Base-by-base conservation (phyloP, 2,888 invertebrate species). In the Trichopria drosophilae region DNA sequence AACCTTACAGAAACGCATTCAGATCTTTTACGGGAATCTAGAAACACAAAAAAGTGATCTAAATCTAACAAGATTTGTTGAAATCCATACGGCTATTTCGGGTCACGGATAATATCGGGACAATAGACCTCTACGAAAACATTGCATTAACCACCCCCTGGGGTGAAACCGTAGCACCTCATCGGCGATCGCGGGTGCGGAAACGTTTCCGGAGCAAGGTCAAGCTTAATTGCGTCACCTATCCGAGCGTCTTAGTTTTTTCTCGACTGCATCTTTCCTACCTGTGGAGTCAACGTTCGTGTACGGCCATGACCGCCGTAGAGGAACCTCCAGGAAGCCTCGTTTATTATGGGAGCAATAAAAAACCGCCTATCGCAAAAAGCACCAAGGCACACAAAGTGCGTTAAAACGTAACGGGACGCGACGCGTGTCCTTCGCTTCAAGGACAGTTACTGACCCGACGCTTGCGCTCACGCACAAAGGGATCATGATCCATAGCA, bases 141-240 rank as follows among this genome's bases (percentile, higher is more conserved):
- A 57, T 55, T 40, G 53, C 20, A 13, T 39, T 31, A 22, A 32
- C 28, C 13, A 39, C 48, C 46, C 42, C 58, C 58, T 50, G 53
- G 53, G 16, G 51, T 34, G 55, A 49, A 55, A 55, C 16, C 51
- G 51, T 55, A 51, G 51, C 43, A 44, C 10, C 45, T 35, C 10
- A 19, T 26, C n/a, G 16, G 53, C 52, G 49, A 31, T 31, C 52
- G 55, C 51, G 61, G 66, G 65, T 64, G 67, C 58, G 57, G 65
- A 67, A 68, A 68, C 59, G 61, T 67, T 72, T 71, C 59, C 60
- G 47, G 69, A 63, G 65, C 71, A 69, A 74, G 74, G 74, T 69
- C 69, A 55, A 36, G 53, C 60, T 61, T 62, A 65, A 69, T 72
- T 71, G 69, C 71, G 59, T 72, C 73, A 74, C 73, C 71, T 73